Percentiles rank a stretch among this genome's conserved stretches.
Conservation (phyloP, 2,113 vertebrate genomes). For the Oncorhynchus tshawytscha region DNA sequence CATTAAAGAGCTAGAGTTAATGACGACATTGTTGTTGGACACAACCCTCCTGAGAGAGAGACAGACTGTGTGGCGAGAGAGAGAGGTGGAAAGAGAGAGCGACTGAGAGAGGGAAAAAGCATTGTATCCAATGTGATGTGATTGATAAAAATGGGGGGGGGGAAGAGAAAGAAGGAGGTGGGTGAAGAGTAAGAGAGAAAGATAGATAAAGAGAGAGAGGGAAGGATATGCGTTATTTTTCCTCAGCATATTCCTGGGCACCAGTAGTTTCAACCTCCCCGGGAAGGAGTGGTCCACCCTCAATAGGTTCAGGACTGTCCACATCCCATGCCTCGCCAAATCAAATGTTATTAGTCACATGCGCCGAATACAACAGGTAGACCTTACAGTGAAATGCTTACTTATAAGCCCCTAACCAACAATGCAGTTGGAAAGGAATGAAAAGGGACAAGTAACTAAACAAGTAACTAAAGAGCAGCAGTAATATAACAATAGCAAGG, state of each 20-base stretch:
- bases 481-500: too few relatives aligned
- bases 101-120: background rate
- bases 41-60: background rate
- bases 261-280: background rate
- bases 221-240: background rate
- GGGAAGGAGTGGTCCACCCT: too few relatives aligned
- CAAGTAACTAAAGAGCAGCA: too few relatives aligned
- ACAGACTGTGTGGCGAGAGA: background rate
- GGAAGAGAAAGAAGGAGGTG: background rate
- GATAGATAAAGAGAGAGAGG: background rate
- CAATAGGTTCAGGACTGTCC: too few relatives aligned
- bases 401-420: too few relatives aligned
- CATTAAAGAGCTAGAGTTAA: slow-evolving; percentile 11
- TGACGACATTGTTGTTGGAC: background rate
- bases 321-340: too few relatives aligned
- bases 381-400: too few relatives aligned
- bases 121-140: background rate
- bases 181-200: background rate
- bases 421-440: too few relatives aligned
- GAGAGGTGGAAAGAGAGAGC: background rate
- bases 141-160: background rate
- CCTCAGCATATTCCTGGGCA: background rate
- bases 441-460: too few relatives aligned
- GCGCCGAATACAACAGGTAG: too few relatives aligned
- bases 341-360: too few relatives aligned